A percentile compares a stretch with the other conserved stretches of the same genome.
Conservation (phyloP, 2,113 vertebrate species). For the Oenanthe oenanthe region DNA sequence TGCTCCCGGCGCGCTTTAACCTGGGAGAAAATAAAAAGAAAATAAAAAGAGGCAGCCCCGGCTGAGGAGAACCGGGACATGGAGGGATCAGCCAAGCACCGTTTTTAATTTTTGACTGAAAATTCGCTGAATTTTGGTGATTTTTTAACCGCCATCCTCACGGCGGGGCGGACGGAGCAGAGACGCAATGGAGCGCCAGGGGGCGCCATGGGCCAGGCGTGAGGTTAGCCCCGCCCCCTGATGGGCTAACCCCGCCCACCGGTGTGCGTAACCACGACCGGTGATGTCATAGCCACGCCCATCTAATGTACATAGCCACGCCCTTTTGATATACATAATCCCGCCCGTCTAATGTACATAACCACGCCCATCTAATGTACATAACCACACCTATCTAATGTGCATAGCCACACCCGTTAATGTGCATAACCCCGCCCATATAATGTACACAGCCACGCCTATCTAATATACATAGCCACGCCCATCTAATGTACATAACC, state of each 20-base stretch:
- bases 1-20: not conserved
- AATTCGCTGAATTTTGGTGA: not conserved
- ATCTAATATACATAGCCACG: too few relatives aligned
- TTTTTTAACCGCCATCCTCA: not conserved
- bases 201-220: not conserved
- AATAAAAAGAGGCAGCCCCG: too few relatives aligned
- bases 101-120: not conserved
- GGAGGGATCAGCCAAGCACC: too few relatives aligned
- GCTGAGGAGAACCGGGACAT: rapidly evolving
- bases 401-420: too few relatives aligned
- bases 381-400: too few relatives aligned
- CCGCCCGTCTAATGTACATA: not conserved
- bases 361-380: too few relatives aligned
- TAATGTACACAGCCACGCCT: too few relatives aligned
- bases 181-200: not conserved
- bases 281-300: too few relatives aligned
- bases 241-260: not conserved
- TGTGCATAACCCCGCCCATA: too few relatives aligned
- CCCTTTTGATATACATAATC: not conserved
- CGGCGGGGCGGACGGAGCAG: not conserved
- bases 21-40: not conserved
- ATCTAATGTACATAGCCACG: rapidly evolving
- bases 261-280: too few relatives aligned
- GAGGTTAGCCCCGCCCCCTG: rapidly evolving
- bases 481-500: not conserved